phyloP scores from a whole-genome alignment of 2,888 invertebrate species.

The Dione vanillae region DNA sequence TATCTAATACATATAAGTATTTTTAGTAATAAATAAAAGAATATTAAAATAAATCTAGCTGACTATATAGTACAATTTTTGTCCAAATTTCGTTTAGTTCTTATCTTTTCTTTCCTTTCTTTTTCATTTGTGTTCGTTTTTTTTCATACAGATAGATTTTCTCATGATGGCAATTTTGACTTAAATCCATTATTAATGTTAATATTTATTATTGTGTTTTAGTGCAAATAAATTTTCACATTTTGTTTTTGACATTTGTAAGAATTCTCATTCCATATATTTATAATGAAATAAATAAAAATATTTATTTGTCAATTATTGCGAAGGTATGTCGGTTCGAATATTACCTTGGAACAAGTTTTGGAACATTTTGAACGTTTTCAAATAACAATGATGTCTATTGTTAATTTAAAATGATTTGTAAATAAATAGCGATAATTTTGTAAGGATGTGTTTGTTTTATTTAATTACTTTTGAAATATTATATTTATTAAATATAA shows the following conservation, averaged over 20 bases:
- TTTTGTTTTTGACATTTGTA: constrained; percentile 24
- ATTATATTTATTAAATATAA: too few species aligned
- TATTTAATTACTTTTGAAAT: constrained; percentile 32
- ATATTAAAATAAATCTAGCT: constrained; percentile 4
- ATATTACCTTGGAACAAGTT: constrained; percentile 26
- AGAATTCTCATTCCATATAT: constrained; percentile 38
- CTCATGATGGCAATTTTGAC: constrained; percentile 1
- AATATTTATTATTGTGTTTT: constrained; percentile 32
- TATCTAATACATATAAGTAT: neutral
- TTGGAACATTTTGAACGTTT: constrained; percentile 39
- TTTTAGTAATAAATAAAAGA: neutral
- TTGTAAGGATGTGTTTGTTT: constrained; percentile 43
- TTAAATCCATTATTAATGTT: constrained; percentile 1
- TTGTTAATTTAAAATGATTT: constrained; percentile 49
- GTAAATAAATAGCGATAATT: constrained; percentile 65
- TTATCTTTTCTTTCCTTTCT: constrained; percentile 1
- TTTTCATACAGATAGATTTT: constrained; percentile 2
- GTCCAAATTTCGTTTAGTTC: constrained; percentile 3
- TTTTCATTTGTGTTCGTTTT: constrained; percentile 17
- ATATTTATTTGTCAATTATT: constrained; percentile 35
- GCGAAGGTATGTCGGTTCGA: constrained; percentile 3
- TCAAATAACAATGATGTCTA: constrained; percentile 49
- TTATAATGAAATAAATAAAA: constrained; percentile 15
- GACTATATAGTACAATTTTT: constrained; percentile 9
- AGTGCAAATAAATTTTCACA: constrained; percentile 26